Evolutionary conservation across 1,140 invertebrate genomes (phyloP), one percentile per base, ranked within the genome.

Genomic region (Ostrea edulis): DNA sequence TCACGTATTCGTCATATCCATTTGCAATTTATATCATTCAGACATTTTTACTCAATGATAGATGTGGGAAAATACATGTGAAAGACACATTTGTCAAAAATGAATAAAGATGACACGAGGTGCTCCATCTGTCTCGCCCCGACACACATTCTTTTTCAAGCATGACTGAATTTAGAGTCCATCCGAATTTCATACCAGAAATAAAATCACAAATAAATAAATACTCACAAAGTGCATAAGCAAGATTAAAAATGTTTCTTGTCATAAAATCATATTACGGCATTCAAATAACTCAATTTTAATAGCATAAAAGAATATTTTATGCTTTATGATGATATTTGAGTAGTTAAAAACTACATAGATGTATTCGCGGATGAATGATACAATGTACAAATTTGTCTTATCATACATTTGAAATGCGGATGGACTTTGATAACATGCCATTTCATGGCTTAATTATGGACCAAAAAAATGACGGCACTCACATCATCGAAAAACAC

Each of bases 11-110:
- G 29, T 35, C 68, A 35, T 17, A 35, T 29, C 14, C 8, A 77
- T 35, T n/a, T 20, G 55, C 17, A 20, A 77, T 77, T 35, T 35
- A 25, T 71, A 71, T 7, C 22, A 77, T 77, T 77, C 68, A 35
- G 22, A 77, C 68, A 77, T 25, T 29, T 77, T 77, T 35, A 35
- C 29, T 29, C 68, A 29, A 77, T 77, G 68, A 77, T 17, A 77
- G 68, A 77, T 77, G 68, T 14, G 68, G 22, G 22, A 77, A 77
- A 77, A 77, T 77, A 77, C 68, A 77, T 77, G 68, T 77, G 68
- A 77, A 77, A 77, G 68, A 77, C 68, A 77, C 68, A 77, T 77
- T 77, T 77, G 68, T 77, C 68, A 77, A 77, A 77, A 77, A 77
- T 77, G 68, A 22, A 77, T 77, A 35, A 77, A 77, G 29, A 77